Conservation (phyloP, 2,797 vertebrate genomes). For the Varecia variegata region DNA sequence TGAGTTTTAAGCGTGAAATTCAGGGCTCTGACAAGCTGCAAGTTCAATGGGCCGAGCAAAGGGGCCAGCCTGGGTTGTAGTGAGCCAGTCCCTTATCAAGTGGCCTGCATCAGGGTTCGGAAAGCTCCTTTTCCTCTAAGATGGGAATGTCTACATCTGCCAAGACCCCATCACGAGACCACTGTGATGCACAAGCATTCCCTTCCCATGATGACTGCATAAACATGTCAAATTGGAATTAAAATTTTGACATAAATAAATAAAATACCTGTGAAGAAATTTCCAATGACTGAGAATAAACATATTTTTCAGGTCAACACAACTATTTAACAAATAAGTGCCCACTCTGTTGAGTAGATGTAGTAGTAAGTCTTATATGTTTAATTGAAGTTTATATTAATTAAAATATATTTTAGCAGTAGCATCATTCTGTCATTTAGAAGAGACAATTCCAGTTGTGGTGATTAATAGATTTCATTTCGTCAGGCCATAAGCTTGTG, state of each 20-base stretch:
- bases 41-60: neutral
- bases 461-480: neutral
- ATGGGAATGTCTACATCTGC: fast-evolving
- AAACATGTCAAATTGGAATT: neutral
- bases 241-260: neutral
- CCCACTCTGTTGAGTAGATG: neutral
- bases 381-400: neutral
- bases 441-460: neutral
- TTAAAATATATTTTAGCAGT: neutral
- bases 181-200: neutral
- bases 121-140: neutral
- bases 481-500: neutral
- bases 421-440: neutral
- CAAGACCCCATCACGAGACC: neutral
- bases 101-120: neutral
- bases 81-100: neutral
- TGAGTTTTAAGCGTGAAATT: neutral
- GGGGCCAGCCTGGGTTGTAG: neutral
- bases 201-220: neutral
- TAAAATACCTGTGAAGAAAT: neutral
- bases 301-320: neutral
- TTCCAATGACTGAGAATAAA: neutral
- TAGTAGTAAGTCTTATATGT: neutral
- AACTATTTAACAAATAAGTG: neutral
- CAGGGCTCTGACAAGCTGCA: neutral